Evolutionary conservation across 2,113 vertebrate species (phyloP).

Genomic region (Pica pica): DNA sequence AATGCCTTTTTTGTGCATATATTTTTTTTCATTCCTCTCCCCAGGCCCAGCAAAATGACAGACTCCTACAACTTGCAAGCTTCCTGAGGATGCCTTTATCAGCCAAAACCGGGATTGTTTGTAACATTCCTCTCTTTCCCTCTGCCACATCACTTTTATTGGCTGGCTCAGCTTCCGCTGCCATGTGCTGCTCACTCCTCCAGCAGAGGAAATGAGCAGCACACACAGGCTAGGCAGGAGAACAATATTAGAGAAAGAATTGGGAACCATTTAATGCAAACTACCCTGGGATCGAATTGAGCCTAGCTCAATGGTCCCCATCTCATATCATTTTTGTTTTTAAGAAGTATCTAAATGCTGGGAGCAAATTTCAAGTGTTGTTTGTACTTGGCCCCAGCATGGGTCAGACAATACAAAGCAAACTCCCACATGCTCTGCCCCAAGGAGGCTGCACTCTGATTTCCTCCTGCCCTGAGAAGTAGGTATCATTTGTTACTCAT

Average conservation of each 20-base stretch:
- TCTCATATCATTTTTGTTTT: background rate
- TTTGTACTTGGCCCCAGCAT: background rate
- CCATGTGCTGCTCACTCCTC: background rate
- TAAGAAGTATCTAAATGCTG: background rate
- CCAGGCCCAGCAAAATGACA: background rate
- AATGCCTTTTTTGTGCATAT: background rate
- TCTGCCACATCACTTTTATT: background rate
- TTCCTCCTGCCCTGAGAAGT: background rate
- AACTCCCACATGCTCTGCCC: background rate
- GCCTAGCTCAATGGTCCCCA: background rate
- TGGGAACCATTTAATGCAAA: background rate
- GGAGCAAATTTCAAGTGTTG: background rate
- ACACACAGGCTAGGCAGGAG: background rate
- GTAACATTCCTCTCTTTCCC: background rate
- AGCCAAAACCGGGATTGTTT: constrained; percentile 31
- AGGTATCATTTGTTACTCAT: background rate
- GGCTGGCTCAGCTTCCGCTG: background rate
- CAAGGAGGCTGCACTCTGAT: background rate
- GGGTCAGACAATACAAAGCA: background rate
- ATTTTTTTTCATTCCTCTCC: background rate
- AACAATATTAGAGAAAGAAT: background rate
- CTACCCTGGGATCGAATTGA: background rate
- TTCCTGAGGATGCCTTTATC: constrained; percentile 48
- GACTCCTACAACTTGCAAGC: background rate
- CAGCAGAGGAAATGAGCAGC: constrained; percentile 19